phyloP scores from a whole-genome alignment of 2,888 invertebrate genomes.

The Microchrysa polita region DNA sequence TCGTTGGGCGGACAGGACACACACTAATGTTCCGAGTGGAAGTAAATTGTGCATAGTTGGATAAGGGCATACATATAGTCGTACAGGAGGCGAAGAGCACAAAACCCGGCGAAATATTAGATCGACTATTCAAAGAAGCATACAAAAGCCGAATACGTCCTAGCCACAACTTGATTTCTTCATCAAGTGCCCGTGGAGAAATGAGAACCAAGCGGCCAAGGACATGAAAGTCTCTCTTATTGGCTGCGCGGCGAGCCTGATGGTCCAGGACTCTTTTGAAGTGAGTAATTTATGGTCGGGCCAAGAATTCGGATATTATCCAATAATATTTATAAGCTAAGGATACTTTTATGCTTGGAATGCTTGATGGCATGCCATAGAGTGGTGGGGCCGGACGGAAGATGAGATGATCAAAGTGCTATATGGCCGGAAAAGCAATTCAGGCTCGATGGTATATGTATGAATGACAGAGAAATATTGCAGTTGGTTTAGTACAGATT shows the following conservation, averaged over 20 bases:
- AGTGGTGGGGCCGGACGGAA: slow-evolving; percentile 3
- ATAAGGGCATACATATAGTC: not conserved
- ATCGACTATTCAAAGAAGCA: not conserved
- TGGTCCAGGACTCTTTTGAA: slow-evolving; percentile 21
- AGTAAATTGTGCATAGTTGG: slow-evolving; percentile 18
- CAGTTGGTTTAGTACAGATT: too few relatives aligned
- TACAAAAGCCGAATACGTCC: too few relatives aligned
- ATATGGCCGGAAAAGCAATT: not conserved
- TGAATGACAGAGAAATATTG: too few relatives aligned
- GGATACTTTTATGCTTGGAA: slow-evolving; percentile 15
- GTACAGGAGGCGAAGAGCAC: not conserved
- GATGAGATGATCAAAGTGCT: slow-evolving; percentile 36
- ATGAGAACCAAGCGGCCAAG: too few relatives aligned
- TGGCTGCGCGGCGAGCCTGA: not conserved
- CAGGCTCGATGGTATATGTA: too few relatives aligned
- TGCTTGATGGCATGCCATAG: slow-evolving; percentile 21
- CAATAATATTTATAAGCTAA: slow-evolving; percentile 33
- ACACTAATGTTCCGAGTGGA: too few relatives aligned
- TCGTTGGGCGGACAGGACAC: too few relatives aligned
- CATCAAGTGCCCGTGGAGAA: too few relatives aligned
- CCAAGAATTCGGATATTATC: slow-evolving; percentile 34
- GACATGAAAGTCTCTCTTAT: not conserved
- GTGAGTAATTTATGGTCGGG: slow-evolving; percentile 31
- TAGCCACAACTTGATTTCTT: too few relatives aligned
- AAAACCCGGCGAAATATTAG: not conserved